Percentiles rank a stretch among this genome's conserved stretches.
These are phyloP conservation scores for Atta texana DNA, from an alignment of 1,140 invertebrate species.

Conservation along the genomic window DNA sequence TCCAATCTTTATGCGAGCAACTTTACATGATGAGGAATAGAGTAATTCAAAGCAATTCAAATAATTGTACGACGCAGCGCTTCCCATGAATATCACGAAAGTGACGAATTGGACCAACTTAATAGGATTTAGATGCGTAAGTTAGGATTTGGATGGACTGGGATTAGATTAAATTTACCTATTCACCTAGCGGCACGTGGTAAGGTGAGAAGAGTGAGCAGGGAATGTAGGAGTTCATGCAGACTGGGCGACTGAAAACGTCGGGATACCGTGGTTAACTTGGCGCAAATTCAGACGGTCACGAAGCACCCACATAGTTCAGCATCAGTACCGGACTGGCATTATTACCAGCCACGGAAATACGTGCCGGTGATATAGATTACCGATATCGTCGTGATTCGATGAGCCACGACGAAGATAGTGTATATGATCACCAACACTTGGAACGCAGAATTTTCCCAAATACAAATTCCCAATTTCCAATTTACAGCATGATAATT, in stretches of 20 bases:
- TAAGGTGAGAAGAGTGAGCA: conserved; percentile 40
- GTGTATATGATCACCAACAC: background rate
- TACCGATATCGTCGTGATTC: conserved; percentile 63
- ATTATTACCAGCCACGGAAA: conserved; percentile 71
- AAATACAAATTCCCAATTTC: background rate
- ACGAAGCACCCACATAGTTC: conserved; percentile 72
- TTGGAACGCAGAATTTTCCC: background rate
- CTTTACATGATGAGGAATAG: background rate
- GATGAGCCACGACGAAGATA: conserved; percentile 14
- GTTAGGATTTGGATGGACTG: conserved; percentile 72
- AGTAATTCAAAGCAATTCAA: conserved; percentile 63
- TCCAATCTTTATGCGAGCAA: background rate
- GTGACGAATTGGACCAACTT: conserved; percentile 56
- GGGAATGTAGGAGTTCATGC: conserved; percentile 14
- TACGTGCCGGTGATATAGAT: conserved; percentile 68
- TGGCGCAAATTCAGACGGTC: conserved; percentile 77
- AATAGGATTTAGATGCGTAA: conserved; percentile 73
- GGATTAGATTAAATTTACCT: conserved; percentile 80
- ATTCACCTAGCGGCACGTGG: conserved; percentile 60
- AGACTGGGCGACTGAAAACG: conserved; percentile 68
- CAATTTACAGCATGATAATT: background rate
- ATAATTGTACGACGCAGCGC: conserved; percentile 65
- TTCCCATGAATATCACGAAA: conserved; percentile 28
- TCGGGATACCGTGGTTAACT: conserved; percentile 67
- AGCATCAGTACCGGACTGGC: conserved; percentile 17